Conservation (phyloP, 2,113 vertebrate species). For the Gorsachius goisagi region DNA sequence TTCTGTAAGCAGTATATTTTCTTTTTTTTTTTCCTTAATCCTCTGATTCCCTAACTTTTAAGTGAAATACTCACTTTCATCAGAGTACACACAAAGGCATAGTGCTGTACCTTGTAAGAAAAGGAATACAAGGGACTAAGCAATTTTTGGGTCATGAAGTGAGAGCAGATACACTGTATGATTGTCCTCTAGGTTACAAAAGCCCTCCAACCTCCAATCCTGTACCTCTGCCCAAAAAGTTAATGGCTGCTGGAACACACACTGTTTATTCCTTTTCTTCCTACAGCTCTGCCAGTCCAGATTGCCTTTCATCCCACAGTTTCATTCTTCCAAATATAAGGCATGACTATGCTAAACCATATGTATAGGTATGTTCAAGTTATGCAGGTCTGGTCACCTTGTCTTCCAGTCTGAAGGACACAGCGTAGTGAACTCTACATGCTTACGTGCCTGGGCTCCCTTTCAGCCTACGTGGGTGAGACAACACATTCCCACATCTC, state of each 20-base stretch:
- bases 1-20: neutral
- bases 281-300: neutral
- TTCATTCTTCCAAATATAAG: neutral
- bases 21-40: neutral
- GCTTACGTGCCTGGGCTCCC: neutral
- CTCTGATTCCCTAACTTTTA: neutral
- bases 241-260: neutral
- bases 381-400: neutral
- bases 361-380: rapidly evolving
- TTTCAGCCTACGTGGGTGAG: neutral
- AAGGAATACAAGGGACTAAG: neutral
- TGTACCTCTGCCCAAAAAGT: neutral
- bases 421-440: rapidly evolving
- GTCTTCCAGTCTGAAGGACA: neutral
- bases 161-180: neutral
- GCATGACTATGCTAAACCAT: neutral
- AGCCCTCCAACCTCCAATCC: neutral
- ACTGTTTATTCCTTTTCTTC: neutral
- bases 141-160: neutral
- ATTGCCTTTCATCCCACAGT: rapidly evolving
- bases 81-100: neutral
- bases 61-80: neutral
- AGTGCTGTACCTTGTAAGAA: neutral
- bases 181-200: neutral
- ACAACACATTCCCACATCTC: neutral